Percentiles rank a stretch among this genome's conserved stretches.
Evolutionary conservation across 2,113 vertebrate genomes (phyloP).

Genomic region (Forbesichthys agassizii): DNA sequence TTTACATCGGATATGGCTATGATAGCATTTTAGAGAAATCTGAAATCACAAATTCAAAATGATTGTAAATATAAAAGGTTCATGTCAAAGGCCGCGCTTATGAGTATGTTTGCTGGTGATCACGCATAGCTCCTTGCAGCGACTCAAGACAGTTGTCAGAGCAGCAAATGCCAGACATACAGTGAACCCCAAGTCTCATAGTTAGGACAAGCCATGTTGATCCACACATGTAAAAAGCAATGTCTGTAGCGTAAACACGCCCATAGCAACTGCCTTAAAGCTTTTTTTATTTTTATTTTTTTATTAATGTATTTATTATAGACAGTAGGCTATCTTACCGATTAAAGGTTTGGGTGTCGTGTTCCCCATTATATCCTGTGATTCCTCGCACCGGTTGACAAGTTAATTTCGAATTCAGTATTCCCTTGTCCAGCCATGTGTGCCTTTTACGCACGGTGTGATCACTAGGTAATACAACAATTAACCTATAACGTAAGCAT

Average conservation of each 20-base stretch:
- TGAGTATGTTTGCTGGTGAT: constrained; percentile 39
- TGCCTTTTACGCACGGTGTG: constrained; percentile 24
- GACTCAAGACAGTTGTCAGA: constrained; percentile 25
- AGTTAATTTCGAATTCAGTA: constrained; percentile 66
- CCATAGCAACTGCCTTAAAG: too few species aligned
- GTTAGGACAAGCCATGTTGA: constrained; percentile 46
- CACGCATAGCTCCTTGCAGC: constrained; percentile 45
- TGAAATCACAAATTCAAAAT: too few species aligned
- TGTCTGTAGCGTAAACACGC: background rate
- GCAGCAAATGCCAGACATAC: constrained; percentile 17
- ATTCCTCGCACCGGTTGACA: constrained; percentile 66
- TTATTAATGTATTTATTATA: too few species aligned
- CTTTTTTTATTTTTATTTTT: too few species aligned
- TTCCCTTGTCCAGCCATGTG: constrained; percentile 70
- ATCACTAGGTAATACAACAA: constrained; percentile 6
- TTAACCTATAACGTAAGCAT: constrained; percentile 10
- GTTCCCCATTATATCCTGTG: constrained; percentile 78
- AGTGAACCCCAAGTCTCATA: constrained; percentile 27
- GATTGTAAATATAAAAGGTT: too few species aligned
- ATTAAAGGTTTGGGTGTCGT: constrained; percentile 77
- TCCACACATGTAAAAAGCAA: constrained; percentile 1
- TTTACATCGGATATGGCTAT: too few species aligned
- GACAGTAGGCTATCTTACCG: constrained; percentile 65
- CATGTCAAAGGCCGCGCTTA: constrained; percentile 23
- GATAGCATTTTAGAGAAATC: too few species aligned